These are phyloP conservation scores for Paratilapia polleni DNA, from an alignment of 2,113 vertebrate species.

Conservation along the genomic window DNA sequence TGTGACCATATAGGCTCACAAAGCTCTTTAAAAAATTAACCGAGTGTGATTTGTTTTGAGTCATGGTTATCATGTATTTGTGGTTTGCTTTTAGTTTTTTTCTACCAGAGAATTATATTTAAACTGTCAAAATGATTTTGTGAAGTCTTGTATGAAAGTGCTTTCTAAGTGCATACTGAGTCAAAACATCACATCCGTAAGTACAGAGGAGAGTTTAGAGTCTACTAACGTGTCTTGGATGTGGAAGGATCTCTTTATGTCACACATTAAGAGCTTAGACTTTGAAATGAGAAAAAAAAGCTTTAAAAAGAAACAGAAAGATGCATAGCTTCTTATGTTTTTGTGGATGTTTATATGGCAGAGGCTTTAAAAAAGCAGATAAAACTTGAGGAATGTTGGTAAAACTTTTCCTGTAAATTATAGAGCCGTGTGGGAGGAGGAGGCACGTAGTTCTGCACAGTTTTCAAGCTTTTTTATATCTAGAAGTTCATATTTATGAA, in stretches of 20 bases:
- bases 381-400: slow-evolving; percentile 43
- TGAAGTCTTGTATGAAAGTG: not conserved
- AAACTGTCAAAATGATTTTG: not conserved
- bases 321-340: not conserved
- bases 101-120: not conserved
- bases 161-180: not conserved
- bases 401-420: not conserved
- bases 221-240: not conserved
- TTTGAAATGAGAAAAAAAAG: not conserved
- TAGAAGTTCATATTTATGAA: slow-evolving; percentile 33
- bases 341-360: not conserved
- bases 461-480: not conserved
- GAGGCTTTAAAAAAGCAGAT: not conserved
- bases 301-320: not conserved
- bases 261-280: not conserved
- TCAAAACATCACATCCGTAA: not conserved
- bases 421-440: slow-evolving; percentile 38
- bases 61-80: not conserved
- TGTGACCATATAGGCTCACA: too few relatives aligned
- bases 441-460: slow-evolving; percentile 9
- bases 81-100: not conserved
- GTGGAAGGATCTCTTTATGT: not conserved
- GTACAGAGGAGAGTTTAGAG: not conserved
- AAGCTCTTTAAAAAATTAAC: not conserved
- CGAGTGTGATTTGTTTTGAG: not conserved